Evolutionary conservation across 2,888 invertebrate genomes (phyloP).

Genomic region (Acrobasis suavella): DNA sequence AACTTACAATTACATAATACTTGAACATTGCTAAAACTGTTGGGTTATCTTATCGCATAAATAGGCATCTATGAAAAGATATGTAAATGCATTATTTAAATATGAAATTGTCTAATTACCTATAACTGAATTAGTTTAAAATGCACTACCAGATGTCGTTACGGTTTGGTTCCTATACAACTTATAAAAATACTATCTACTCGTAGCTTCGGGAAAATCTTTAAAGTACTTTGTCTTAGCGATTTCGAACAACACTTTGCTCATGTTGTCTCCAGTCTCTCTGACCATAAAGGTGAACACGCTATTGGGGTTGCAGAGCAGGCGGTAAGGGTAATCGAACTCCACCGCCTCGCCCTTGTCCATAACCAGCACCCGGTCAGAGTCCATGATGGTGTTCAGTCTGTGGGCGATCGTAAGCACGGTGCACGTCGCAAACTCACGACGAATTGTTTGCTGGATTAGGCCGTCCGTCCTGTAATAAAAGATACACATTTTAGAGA

Average conservation of each 20-base stretch:
- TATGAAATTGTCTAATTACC: too few relatives aligned
- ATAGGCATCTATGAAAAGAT: too few relatives aligned
- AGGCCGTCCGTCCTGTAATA: constrained; percentile 84
- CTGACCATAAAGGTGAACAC: constrained; percentile 85
- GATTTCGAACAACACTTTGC: constrained; percentile 53
- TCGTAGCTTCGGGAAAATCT: constrained; percentile 39
- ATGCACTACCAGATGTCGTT: too few relatives aligned
- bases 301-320: constrained; percentile 83
- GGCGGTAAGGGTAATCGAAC: constrained; percentile 85
- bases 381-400: constrained; percentile 95
- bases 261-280: constrained; percentile 83
- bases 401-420: constrained; percentile 96
- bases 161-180: not conserved
- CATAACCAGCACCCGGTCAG: constrained; percentile 93
- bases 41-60: too few relatives aligned
- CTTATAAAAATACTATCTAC: constrained; percentile 10
- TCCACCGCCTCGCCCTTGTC: constrained; percentile 88
- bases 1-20: too few relatives aligned
- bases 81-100: too few relatives aligned
- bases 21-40: too few relatives aligned
- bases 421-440: constrained; percentile 89
- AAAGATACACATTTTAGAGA: constrained; percentile 7
- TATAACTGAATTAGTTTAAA: too few relatives aligned
- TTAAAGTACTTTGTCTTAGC: constrained; percentile 62
- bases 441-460: constrained; percentile 91